Conservation (phyloP, 2,797 vertebrate species). For the Hapalemur alaotrensis region DNA sequence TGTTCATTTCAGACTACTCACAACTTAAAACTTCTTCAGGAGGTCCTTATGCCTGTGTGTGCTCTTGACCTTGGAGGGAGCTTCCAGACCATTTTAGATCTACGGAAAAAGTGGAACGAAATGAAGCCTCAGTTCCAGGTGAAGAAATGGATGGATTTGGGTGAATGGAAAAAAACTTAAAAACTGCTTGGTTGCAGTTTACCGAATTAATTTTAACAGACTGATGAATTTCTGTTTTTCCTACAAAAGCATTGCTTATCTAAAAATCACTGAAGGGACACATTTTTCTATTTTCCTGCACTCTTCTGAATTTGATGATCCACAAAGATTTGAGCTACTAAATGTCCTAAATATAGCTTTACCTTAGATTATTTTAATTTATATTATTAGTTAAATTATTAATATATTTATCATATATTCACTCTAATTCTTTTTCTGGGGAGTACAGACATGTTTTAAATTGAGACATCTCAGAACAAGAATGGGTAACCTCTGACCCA, state of each 20-base stretch:
- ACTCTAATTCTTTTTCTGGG: not conserved
- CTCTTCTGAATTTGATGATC: not conserved
- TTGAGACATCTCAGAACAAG: not conserved
- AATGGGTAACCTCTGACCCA: not conserved
- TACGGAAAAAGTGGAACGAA: constrained; percentile 87
- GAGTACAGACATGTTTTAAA: not conserved
- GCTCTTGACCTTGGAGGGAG: constrained; percentile 90
- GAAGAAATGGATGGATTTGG: constrained; percentile 63
- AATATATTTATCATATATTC: not conserved
- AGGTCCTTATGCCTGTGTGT: constrained; percentile 86
- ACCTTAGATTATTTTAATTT: constrained; percentile 16
- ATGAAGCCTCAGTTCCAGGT: constrained; percentile 91
- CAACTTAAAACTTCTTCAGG: constrained; percentile 88
- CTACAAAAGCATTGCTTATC: not conserved
- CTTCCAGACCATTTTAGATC: constrained; percentile 82
- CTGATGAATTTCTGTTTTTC: not conserved
- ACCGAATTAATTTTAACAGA: not conserved
- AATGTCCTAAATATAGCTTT: not conserved
- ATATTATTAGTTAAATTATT: not conserved
- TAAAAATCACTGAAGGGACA: not conserved
- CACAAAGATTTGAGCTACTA: not conserved
- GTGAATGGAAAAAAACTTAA: not conserved
- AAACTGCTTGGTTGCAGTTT: not conserved
- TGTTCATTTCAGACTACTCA: constrained; percentile 85
- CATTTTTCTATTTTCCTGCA: constrained; percentile 15